Percentiles rank a stretch among this genome's conserved stretches.
These are phyloP conservation scores for Sinotaia quadrata DNA, from an alignment of 2,888 invertebrate species.

Conservation along the genomic window DNA sequence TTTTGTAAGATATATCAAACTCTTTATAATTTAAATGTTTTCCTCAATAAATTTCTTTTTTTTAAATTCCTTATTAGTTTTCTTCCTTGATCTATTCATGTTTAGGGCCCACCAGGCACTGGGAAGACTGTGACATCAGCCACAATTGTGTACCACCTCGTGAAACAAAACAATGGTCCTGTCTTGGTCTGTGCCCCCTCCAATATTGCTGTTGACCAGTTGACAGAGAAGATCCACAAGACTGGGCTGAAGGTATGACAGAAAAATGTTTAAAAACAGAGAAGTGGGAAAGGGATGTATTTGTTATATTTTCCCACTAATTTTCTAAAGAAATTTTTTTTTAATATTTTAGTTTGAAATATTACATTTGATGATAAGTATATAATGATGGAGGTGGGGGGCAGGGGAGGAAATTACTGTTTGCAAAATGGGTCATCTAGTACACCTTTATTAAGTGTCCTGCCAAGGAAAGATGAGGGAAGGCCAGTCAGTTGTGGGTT, in stretches of 20 bases:
- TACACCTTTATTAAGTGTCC: no score
- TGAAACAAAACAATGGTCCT: conserved; percentile 89
- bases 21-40: no score
- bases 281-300: no score
- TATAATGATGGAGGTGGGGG: no score
- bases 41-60: background rate
- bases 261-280: no score
- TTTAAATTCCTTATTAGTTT: background rate
- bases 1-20: no score
- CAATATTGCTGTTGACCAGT: conserved; percentile 98
- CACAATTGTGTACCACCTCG: conserved; percentile 98
- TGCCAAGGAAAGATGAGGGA: no score
- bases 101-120: conserved; percentile 88
- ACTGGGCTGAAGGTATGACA: conserved; percentile 92
- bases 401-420: no score
- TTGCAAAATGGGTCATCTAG: no score
- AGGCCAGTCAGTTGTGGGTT: no score
- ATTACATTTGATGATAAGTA: no score
- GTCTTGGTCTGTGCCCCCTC: conserved; percentile 99
- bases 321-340: background rate
- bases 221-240: conserved; percentile 98
- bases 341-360: background rate
- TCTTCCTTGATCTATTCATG: no score
- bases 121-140: conserved; percentile 99
- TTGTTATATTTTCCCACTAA: background rate